A percentile compares a stretch with the other conserved stretches of the same genome.
phyloP scores from a whole-genome alignment of 2,888 invertebrate species.

The Ametastegia equiseti region DNA sequence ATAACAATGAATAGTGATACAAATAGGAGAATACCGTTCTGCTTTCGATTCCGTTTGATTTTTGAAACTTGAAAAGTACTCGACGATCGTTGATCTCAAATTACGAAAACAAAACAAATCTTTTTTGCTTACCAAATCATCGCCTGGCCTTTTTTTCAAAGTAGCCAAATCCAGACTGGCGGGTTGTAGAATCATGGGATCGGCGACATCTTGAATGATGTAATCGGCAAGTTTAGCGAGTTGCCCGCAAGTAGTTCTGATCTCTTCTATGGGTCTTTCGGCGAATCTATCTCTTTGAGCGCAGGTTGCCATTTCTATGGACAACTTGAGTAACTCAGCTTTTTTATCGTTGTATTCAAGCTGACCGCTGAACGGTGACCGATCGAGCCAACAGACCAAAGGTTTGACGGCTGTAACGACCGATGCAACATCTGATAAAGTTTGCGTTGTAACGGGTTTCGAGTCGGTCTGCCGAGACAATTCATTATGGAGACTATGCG shows the following conservation, averaged over 20 bases:
- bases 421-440: conserved; percentile 91
- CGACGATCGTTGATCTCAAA: no score
- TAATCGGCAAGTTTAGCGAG: conserved; percentile 89
- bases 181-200: conserved; percentile 94
- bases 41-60: no score
- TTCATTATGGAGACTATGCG: conserved; percentile 87
- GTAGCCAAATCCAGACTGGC: conserved; percentile 93
- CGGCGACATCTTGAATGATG: conserved; percentile 90
- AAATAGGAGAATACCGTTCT: no score
- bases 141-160: conserved; percentile 88
- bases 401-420: conserved; percentile 91
- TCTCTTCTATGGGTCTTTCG: conserved; percentile 89
- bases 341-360: conserved; percentile 85
- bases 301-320: conserved; percentile 92
- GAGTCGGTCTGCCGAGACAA: conserved; percentile 79
- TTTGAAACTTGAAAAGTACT: no score
- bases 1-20: no score
- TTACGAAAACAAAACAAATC: background rate
- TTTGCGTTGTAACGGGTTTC: conserved; percentile 86
- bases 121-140: conserved; percentile 81
- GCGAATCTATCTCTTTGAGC: conserved; percentile 95
- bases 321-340: conserved; percentile 85
- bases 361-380: conserved; percentile 82
- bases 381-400: conserved; percentile 93
- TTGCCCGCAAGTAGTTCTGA: conserved; percentile 84